Base-by-base conservation (phyloP, 1,140 invertebrate genomes). In the Euglossa dilemma region DNA sequence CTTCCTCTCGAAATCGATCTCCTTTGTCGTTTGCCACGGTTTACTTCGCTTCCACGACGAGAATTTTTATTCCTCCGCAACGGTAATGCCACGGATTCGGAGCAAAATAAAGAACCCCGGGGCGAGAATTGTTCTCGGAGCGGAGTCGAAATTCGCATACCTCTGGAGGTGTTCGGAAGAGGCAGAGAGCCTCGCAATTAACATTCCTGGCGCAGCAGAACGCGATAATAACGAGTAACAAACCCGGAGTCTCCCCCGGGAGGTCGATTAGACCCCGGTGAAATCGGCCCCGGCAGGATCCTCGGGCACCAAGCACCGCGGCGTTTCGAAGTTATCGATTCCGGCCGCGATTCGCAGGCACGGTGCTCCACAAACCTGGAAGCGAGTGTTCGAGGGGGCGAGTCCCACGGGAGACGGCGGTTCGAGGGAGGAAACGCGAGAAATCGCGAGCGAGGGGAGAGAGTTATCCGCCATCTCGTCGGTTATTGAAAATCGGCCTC, bases 281-380 rank as follows among this genome's bases (percentile, higher is more conserved):
- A 85, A 85, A 84, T 87, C 83, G 73, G 59, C 86, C 75, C 63
- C 71, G 45, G 64, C 72, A 28, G 63, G 86, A 85, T 87, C 87
- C 80, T 76, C 64, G 59, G n/a, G 47, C 47, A 25, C 57, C 36
- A 63, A 72, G 59, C 69, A 73, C 70, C 67, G 56, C 43, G 54
- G 50, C 66, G 56, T 80, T 79, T 76, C 80, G 47, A 73, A 80
- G 87, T 88, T 89, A 89, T 89, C 85, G 87, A 89, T 89, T 88
- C 83, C 76, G 69, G 61, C 64, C 73, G 43, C 76, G 81, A 87
- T 87, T 88, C 63, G 83, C 61, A 76, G 71, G 66, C 84, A 78
- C 70, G 56, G 77, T 67, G 74, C 78, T 81, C 78, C 54, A 56
- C 28, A 75, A 75, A 81, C 69, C 71, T 61, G 64, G 28, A 77